Base-by-base conservation (phyloP, 2,888 invertebrate genomes). In the Epinotia nisella region DNA sequence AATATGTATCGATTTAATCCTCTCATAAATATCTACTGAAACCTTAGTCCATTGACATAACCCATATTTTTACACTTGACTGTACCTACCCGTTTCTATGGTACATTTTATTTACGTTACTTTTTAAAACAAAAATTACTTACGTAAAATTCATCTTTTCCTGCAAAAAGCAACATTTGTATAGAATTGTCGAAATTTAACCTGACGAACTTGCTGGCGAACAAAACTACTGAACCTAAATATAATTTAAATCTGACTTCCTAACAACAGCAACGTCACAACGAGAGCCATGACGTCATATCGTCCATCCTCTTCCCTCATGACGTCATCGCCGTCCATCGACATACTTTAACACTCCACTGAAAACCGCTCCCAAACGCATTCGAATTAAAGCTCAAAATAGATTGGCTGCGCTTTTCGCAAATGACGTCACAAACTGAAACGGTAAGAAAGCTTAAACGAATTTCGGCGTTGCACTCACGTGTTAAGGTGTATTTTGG, bases 401-500 rank as follows among this genome's bases (percentile, higher is more conserved):
- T 70, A 70, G 11, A 39, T 13, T n/a, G 51, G 5, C 2, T 5
- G 19, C 17, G 5, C 11, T 49, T 35, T 13, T 15, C 75, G 71
- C 55, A 5, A 35, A 29, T 74, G 74, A 70, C 74, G 71, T 67
- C 74, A 76, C 53, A 66, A 76, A 75, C 76, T 74, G 64, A 35
- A 35, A 35, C 35, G 35, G 3, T 45, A 58, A 9, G 1, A 69
- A 61, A n/a, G 10, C 35, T 58, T 66, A 64, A 70, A 24, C 11
- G 19, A 74, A 19, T 74, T 70, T 75, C 35, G 61, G 62, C 64
- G 70, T 65, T 79, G 75, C 65, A 5, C 0, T n/a, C 2, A 56
- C 24, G 10, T 1, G 11, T 51, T 77, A 77, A 67, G 76, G 78
- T 75, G 61, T 21, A 13, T 55, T 71, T 74, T 79, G 9, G 74